Percentiles rank a stretch among this genome's conserved stretches.
These are phyloP conservation scores for Anthopleura sola DNA, from an alignment of 64 coral and sea anemone genomes.

Conservation along the genomic window DNA sequence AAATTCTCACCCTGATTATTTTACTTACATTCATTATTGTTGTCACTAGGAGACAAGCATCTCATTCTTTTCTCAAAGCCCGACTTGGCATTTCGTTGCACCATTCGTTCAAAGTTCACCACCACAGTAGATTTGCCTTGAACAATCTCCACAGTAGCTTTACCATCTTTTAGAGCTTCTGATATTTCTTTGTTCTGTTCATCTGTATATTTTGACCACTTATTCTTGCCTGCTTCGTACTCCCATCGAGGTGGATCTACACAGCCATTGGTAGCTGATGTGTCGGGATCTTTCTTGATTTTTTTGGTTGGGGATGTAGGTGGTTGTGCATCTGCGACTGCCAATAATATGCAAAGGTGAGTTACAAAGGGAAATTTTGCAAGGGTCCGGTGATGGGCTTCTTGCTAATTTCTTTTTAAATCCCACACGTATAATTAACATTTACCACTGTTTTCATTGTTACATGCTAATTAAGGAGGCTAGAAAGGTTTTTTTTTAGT, in stretches of 20 bases:
- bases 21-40: slow-evolving; percentile 41
- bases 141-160: slow-evolving; percentile 42
- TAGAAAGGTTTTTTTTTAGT: too few relatives aligned
- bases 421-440: too few relatives aligned
- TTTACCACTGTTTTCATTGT: too few relatives aligned
- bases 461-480: too few relatives aligned
- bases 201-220: slow-evolving; percentile 63
- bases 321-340: neutral
- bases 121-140: slow-evolving; percentile 41
- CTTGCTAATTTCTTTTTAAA: too few relatives aligned
- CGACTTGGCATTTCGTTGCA: slow-evolving; percentile 80
- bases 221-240: slow-evolving; percentile 57
- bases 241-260: slow-evolving; percentile 47
- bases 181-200: slow-evolving; percentile 49
- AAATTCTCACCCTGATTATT: too few relatives aligned
- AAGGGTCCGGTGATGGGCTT: too few relatives aligned
- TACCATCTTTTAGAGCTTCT: slow-evolving; percentile 64
- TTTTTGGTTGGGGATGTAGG: slow-evolving; percentile 9
- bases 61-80: slow-evolving; percentile 87
- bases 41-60: slow-evolving; percentile 47
- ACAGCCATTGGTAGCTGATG: neutral
- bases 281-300: neutral
- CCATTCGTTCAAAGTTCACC: slow-evolving; percentile 92
- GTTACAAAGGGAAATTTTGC: too few relatives aligned
- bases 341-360: neutral